phyloP scores from a whole-genome alignment of 2,888 invertebrate species.

The Drosophila sordidula region DNA sequence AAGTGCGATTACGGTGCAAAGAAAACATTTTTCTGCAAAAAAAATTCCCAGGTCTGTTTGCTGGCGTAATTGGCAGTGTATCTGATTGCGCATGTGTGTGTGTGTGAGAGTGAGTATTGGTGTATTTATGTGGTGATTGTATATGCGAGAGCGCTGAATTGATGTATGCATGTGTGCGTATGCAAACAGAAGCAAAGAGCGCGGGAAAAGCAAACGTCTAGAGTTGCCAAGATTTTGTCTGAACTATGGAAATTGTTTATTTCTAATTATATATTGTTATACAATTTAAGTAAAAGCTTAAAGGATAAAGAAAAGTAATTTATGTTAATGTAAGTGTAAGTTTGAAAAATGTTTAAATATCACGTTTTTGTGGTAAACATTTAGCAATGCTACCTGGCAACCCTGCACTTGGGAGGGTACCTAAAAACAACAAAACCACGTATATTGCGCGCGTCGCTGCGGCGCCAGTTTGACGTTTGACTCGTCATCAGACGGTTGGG shows the following conservation, averaged over 20 bases:
- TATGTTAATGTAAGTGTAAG: neutral
- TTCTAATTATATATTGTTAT: neutral
- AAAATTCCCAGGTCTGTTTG: constrained; percentile 83
- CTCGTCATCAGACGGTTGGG: constrained; percentile 77
- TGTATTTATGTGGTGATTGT: constrained; percentile 30
- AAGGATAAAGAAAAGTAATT: neutral
- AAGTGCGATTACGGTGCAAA: constrained; percentile 68
- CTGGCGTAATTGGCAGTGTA: constrained; percentile 70
- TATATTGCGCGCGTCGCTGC: constrained; percentile 65
- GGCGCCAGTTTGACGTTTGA: constrained; percentile 77
- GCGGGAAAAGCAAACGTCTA: constrained; percentile 48
- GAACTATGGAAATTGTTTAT: constrained; percentile 2
- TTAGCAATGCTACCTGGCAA: constrained; percentile 38
- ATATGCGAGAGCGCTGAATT: constrained; percentile 57
- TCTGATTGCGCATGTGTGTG: constrained; percentile 41
- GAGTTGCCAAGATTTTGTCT: constrained; percentile 49
- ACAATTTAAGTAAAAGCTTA: neutral
- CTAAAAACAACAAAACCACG: constrained; percentile 70
- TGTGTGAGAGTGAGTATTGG: constrained; percentile 33
- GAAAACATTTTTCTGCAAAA: constrained; percentile 66
- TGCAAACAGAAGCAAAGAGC: constrained; percentile 51
- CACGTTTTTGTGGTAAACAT: neutral
- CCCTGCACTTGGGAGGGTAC: constrained; percentile 68
- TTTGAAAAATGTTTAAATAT: neutral
- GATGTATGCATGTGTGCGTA: constrained; percentile 29